A percentile compares a stretch with the other conserved stretches of the same genome.
phyloP scores from a whole-genome alignment of 2,888 invertebrate species.

The Folsomia candida region DNA sequence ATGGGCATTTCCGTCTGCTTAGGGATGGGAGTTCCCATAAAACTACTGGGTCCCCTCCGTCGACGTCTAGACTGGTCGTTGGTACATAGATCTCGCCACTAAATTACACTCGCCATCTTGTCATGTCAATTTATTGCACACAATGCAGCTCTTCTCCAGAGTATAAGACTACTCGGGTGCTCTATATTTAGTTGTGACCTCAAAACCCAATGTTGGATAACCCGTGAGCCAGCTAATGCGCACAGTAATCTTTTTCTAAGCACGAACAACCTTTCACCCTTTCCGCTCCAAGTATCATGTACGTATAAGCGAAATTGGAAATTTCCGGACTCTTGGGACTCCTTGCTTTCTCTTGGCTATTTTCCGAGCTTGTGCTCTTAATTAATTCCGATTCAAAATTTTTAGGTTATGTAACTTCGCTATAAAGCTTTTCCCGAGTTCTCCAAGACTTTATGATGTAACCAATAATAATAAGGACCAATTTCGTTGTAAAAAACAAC shows the following conservation, averaged over 20 bases:
- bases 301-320: not conserved
- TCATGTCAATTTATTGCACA: not conserved
- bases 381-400: not conserved
- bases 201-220: not conserved
- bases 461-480: too few relatives aligned
- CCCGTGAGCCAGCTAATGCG: too few relatives aligned
- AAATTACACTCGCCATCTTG: not conserved
- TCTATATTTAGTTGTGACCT: not conserved
- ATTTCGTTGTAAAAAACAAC: too few relatives aligned
- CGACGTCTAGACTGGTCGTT: too few relatives aligned
- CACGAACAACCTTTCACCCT: not conserved
- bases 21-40: too few relatives aligned
- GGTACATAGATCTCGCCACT: not conserved
- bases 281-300: not conserved
- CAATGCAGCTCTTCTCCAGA: not conserved
- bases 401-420: too few relatives aligned
- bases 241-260: not conserved
- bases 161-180: not conserved
- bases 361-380: not conserved
- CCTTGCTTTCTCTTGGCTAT: not conserved
- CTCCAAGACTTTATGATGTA: not conserved
- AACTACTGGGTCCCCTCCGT: too few relatives aligned
- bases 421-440: not conserved
- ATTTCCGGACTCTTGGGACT: not conserved
- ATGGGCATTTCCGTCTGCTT: too few relatives aligned